Evolutionary conservation across 1,140 invertebrate genomes (phyloP), one percentile per base, ranked within the genome.

Genomic region (Drosophila setifemur): DNA sequence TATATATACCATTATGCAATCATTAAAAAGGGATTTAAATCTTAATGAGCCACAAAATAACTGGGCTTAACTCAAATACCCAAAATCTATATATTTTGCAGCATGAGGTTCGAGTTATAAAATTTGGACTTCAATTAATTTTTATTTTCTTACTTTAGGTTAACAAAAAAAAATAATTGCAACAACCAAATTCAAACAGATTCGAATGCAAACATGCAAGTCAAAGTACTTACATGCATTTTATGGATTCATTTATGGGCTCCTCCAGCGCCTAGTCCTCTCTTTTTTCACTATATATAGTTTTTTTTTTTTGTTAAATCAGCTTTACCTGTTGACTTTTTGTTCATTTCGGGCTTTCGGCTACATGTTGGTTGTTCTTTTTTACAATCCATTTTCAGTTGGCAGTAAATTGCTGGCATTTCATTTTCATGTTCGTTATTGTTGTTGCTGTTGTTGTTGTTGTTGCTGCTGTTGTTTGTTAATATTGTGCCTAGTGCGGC

Each of bases 401-500:
- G 55, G 25, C 60, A 61, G 57, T 25, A 64, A 64, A 64, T 64
- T 64, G 60, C 33, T 64, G 60, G 43, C 60, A 73, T 73, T 54
- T 33, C 48, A 48, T 74, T 74, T 74, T 53, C 40, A 50, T 50
- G 40, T 48, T 12, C 12, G 16, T 12, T 40, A 21, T 52, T 47
- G 23, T 23, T 29, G 12, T 44, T 57, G 16, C 45, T 47, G 25
- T 18, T 39, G 25, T 11, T 11, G 16, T 19, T 25, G n/a, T 37
- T 49, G 63, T 29, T 57, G 49, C 19, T 54, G 28, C 28, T 35
- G 61, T 60, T 44, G 57, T 77, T 58, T 73, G 72, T 66, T 64
- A 70, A 73, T 73, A 64, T 55, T 60, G 61, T 49, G 50, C 43
- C 66, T 71, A 69, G 48, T 72, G 40, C 57, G 52, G 40, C 26